These are phyloP conservation scores for Ariopsis seemanni DNA, from an alignment of 2,113 vertebrate species.

Conservation along the genomic window DNA sequence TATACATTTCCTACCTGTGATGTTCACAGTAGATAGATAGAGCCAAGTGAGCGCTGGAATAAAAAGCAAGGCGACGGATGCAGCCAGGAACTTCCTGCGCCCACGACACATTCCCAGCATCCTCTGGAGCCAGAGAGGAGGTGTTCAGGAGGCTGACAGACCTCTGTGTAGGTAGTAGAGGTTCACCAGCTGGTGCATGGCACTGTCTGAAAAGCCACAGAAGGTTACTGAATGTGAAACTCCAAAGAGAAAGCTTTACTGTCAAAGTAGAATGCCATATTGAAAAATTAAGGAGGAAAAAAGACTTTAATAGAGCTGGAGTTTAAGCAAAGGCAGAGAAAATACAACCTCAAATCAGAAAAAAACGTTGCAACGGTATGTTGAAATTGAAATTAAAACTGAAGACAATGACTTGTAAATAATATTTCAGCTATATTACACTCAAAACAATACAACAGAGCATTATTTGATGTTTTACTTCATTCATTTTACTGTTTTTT, in stretches of 20 bases:
- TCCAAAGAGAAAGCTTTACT: not conserved
- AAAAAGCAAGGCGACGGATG: slow-evolving; percentile 88
- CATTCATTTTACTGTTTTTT: too few species aligned
- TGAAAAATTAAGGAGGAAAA: not conserved
- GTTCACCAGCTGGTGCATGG: slow-evolving; percentile 81
- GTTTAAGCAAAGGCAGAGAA: not conserved
- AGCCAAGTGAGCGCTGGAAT: slow-evolving; percentile 96
- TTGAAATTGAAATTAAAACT: too few species aligned
- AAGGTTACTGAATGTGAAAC: not conserved
- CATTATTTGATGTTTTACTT: too few species aligned
- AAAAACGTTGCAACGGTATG: too few species aligned
- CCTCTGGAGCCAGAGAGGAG: slow-evolving; percentile 75
- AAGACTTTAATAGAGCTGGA: not conserved
- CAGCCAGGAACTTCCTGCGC: slow-evolving; percentile 96
- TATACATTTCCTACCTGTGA: slow-evolving; percentile 81
- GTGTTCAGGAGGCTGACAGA: slow-evolving; percentile 63
- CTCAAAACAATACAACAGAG: too few species aligned
- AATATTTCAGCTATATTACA: too few species aligned
- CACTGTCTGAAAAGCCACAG: slow-evolving; percentile 60
- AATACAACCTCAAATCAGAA: not conserved
- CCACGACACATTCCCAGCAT: slow-evolving; percentile 99
- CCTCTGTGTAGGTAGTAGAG: slow-evolving; percentile 82
- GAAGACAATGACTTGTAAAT: too few species aligned
- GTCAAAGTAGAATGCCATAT: not conserved
- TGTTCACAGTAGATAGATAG: slow-evolving; percentile 90